phyloP scores from a whole-genome alignment of 2,113 vertebrate species.

The Dolichotis patagonum region DNA sequence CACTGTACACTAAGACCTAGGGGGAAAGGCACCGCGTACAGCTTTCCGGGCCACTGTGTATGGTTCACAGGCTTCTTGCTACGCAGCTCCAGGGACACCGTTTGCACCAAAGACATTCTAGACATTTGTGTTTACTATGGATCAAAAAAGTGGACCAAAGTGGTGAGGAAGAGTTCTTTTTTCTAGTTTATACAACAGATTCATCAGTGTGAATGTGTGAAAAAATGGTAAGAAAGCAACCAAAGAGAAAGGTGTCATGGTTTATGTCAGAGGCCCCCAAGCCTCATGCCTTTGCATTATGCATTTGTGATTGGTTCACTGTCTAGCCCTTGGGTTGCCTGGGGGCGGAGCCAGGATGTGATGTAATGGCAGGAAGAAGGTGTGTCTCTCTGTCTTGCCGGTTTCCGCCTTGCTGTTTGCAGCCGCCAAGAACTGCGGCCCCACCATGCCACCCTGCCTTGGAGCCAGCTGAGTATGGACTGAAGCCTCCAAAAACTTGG shows the following conservation, averaged over 20 bases:
- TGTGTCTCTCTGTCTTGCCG: too few relatives aligned
- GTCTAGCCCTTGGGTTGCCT: too few relatives aligned
- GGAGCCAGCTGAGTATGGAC: too few relatives aligned
- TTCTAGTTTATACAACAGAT: neutral
- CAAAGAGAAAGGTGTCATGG: neutral
- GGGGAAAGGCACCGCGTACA: neutral
- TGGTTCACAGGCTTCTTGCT: neutral
- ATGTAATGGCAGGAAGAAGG: too few relatives aligned
- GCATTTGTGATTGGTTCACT: too few relatives aligned
- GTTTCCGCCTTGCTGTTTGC: too few relatives aligned
- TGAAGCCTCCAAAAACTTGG: too few relatives aligned
- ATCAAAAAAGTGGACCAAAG: neutral
- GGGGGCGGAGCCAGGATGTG: too few relatives aligned
- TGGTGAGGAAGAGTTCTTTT: neutral
- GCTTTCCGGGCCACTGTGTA: neutral
- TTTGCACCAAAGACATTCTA: neutral
- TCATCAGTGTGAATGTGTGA: neutral
- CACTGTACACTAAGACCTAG: neutral
- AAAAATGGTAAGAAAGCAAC: neutral
- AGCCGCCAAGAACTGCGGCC: too few relatives aligned
- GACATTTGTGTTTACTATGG: neutral
- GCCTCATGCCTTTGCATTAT: too few relatives aligned
- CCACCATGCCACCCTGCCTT: too few relatives aligned
- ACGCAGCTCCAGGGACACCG: neutral
- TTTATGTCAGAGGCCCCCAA: too few relatives aligned